Evolutionary conservation across 1,140 invertebrate genomes (phyloP).

Genomic region (Drosophila malerkotliana): DNA sequence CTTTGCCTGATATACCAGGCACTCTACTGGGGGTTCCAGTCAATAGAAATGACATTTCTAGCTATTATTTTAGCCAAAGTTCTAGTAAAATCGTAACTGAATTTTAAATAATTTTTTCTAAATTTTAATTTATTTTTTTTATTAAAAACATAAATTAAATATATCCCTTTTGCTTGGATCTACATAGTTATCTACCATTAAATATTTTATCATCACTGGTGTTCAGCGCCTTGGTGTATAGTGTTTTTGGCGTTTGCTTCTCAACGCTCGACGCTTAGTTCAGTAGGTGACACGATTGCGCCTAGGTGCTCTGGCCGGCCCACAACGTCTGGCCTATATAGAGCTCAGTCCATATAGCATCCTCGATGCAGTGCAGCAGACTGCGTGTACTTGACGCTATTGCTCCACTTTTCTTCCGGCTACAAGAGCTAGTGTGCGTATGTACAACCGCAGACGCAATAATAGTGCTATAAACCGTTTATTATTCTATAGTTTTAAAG

Average conservation of each 20-base stretch:
- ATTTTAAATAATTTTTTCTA: not conserved
- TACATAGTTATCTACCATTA: not conserved
- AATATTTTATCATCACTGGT: conserved; percentile 17
- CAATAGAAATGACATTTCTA: not conserved
- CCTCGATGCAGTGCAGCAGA: conserved; percentile 53
- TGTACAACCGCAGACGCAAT: conserved; percentile 9
- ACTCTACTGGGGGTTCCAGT: conserved; percentile 16
- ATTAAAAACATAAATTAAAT: not conserved
- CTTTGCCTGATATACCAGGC: conserved; percentile 51
- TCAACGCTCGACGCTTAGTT: conserved; percentile 37
- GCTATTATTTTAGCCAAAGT: not conserved
- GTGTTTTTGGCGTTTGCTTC: conserved; percentile 17
- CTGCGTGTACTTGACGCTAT: conserved; percentile 76
- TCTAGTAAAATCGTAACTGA: no score
- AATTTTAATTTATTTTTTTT: not conserved
- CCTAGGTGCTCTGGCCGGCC: conserved; percentile 36
- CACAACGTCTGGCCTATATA: conserved; percentile 67
- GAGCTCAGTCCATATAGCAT: conserved; percentile 2
- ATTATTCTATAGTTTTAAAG: not conserved
- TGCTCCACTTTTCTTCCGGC: conserved; percentile 69
- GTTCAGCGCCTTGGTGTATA: not conserved
- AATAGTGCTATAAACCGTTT: not conserved
- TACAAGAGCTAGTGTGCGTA: conserved; percentile 21
- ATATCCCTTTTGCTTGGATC: not conserved
- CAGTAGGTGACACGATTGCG: conserved; percentile 75